Conservation (phyloP, 2,113 vertebrate genomes). For the Heterotis niloticus region DNA sequence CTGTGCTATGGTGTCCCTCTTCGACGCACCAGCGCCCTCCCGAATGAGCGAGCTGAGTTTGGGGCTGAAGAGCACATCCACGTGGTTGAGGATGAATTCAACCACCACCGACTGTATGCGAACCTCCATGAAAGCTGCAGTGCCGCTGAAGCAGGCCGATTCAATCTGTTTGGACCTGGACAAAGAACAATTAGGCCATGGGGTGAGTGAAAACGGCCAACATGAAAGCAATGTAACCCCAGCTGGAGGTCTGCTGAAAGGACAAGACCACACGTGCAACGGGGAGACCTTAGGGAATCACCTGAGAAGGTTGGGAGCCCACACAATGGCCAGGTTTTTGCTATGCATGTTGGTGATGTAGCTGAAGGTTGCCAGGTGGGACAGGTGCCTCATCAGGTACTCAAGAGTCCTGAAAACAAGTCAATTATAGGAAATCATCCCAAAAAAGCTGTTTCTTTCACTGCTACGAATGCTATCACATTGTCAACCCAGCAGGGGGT, state of each 20-base stretch:
- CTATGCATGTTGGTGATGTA: slow-evolving; percentile 98
- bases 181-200: not conserved
- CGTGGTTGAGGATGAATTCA: slow-evolving; percentile 94
- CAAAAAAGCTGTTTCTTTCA: not conserved
- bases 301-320: slow-evolving; percentile 95
- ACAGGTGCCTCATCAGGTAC: slow-evolving; percentile 96
- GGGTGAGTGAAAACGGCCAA: not conserved
- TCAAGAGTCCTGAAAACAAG: slow-evolving; percentile 82
- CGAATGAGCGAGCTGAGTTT: slow-evolving; percentile 88
- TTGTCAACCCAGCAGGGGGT: not conserved
- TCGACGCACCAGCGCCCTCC: slow-evolving; percentile 76
- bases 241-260: not conserved
- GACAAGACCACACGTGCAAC: not conserved
- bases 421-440: not conserved
- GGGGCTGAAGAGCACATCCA: slow-evolving; percentile 91
- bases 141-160: slow-evolving; percentile 95
- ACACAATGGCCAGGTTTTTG: slow-evolving; percentile 95
- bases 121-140: slow-evolving; percentile 97
- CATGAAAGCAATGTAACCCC: not conserved
- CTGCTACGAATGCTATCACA: not conserved
- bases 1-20: not conserved
- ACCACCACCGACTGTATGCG: slow-evolving; percentile 96
- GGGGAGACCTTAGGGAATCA: slow-evolving; percentile 47
- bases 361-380: slow-evolving; percentile 88
- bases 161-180: slow-evolving; percentile 93